Base-by-base conservation (phyloP, 2,797 vertebrate species). In the Naso thynnoides region DNA sequence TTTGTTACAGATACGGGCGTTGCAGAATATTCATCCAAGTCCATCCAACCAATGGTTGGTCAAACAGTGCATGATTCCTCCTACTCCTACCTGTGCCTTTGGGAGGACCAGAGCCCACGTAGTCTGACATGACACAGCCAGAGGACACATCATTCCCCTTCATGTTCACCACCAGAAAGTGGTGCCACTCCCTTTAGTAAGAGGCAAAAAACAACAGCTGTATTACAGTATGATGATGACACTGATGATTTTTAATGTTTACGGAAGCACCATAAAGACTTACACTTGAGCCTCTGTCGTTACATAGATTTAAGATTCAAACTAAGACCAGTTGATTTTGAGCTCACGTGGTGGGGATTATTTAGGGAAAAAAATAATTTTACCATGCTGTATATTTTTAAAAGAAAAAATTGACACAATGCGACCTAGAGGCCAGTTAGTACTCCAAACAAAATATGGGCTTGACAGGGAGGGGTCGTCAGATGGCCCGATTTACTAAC, bases 81-180 rank as follows among this genome's bases (percentile, higher is more conserved):
- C 19, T 6, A n/a, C 1, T 76, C 93, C 50, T 1, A 99, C 98
- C 98, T 78, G 96, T 97, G 86, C 95, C 96, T 70, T 97, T 95
- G 2, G 98, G 98, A 44, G 98, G 98, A 4, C 97, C 98, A 0
- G 98, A 96, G 56, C 98, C 98, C 0, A 99, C 94, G 0, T 99
- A 99, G 87, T 99, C 97, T 0, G 98, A 99, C 88, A 98, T 90
- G 69, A 99, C 95, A 0, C 89, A 89, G 23, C 98, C 98, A 0
- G 95, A 97, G 52, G 91, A 86, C 48, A 99, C 88, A 0, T 99
- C 88, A 0, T 95, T 97, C 19, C 98, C 98, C 56, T 97, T 99
- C 96, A 99, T 96, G 93, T 99, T 99, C 86, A 96, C 95, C 79
- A 99, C 94, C 83, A 99, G 86, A 62, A 98, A 99, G 82, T 99